Evolutionary conservation across 2,888 invertebrate species (phyloP).

Genomic region (Eupithecia abbreviata): DNA sequence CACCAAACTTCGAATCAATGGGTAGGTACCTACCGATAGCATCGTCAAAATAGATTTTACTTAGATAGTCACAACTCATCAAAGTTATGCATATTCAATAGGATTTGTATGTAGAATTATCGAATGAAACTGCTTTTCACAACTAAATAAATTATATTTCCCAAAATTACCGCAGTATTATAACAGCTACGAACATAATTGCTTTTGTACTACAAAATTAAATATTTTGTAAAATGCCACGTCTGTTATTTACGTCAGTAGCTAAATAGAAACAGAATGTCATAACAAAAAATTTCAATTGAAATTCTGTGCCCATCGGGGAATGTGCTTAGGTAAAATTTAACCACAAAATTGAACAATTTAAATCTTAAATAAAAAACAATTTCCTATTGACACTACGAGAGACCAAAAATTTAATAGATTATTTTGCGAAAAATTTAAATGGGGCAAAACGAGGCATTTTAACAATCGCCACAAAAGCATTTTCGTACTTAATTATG

Average conservation of each 20-base stretch:
- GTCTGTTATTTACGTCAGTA: conserved; percentile 30
- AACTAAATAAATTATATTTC: conserved; percentile 71
- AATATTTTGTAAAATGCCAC: conserved; percentile 51
- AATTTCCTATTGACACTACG: not conserved
- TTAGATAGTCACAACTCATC: not conserved
- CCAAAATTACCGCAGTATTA: conserved; percentile 63
- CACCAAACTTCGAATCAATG: conserved; percentile 19
- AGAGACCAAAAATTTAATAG: not conserved
- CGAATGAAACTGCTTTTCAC: conserved; percentile 47
- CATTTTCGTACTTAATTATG: not conserved
- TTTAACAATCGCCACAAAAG: not conserved
- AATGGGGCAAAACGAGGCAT: not conserved
- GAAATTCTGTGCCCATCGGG: conserved; percentile 27
- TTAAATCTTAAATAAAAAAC: not conserved
- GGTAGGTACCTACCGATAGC: not conserved
- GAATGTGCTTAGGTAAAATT: not conserved
- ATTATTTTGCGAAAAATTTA: not conserved
- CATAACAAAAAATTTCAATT: conserved; percentile 40
- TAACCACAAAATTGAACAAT: not conserved
- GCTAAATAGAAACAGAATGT: conserved; percentile 33
- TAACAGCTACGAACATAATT: conserved; percentile 60
- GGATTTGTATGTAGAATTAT: not conserved
- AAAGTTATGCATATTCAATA: conserved; percentile 6
- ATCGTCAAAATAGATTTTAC: not conserved
- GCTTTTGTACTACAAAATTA: conserved; percentile 66